Evolutionary conservation across 1,140 invertebrate species (phyloP), one percentile per base, ranked within the genome.

Genomic region (Eurosta solidaginis): DNA sequence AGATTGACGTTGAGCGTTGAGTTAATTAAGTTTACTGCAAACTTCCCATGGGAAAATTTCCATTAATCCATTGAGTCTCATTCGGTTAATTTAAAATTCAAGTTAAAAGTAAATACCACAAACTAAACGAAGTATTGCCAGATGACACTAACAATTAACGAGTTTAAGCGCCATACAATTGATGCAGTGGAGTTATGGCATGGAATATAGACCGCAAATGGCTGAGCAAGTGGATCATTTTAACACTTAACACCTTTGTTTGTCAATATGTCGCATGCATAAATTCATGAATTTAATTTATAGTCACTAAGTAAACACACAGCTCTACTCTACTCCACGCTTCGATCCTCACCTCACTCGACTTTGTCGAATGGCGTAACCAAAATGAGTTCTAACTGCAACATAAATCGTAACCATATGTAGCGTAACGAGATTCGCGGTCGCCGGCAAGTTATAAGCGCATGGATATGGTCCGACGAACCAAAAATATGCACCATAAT

Each of bases 251-350:
- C 59, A 68, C 59, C 59, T 68, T 40, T 20, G n/a, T n/a, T n/a
- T n/a, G 59, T 20, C 59, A 68, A 68, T 20, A n/a, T 68, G 33
- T 68, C 59, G 33, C 59, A 68, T 42, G 59, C 59, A 68, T 68
- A 68, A 40, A 40, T n/a, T 40, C 59, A 68, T 68, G 59, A 20
- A 68, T 68, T 68, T 40, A 40, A 68, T 36, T 40, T 68, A 68
- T 40, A 68, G 20, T 17, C 27, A 10, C 52, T 36, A 63, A n/a
- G 33, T 63, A n/a, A 40, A n/a, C 59, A 10, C 33, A n/a, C 59
- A 20, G 5, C 33, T 40, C 12, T 33, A 12, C 27, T 12, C 33
- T 7, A 52, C 59, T 27, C 5, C 33, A 14, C 40, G n/a, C 29
- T 6, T 3, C 14, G 12, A 14, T 6, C 33, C 40, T n/a, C 27